Percentiles rank a stretch among this genome's conserved stretches.
Conservation (phyloP, 2,888 invertebrate genomes). For the Agrenia bidenticulata region DNA sequence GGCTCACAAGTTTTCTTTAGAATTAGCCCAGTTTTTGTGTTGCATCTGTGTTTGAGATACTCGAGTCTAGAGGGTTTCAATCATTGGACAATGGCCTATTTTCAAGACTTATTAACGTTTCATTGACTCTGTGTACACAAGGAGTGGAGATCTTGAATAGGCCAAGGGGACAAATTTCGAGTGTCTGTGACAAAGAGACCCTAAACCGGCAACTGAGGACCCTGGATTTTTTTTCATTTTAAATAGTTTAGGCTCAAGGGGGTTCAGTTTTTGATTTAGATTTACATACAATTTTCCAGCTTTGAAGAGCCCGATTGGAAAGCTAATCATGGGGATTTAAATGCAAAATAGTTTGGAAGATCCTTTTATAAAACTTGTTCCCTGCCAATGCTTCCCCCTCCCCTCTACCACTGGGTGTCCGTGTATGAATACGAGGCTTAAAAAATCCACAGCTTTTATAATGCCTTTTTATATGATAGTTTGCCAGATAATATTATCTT, state of each 20-base stretch:
- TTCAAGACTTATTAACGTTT: slow-evolving; percentile 14
- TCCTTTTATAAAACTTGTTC: too few relatives aligned
- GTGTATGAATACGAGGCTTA: too few relatives aligned
- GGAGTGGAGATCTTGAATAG: not conserved
- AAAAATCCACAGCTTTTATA: too few relatives aligned
- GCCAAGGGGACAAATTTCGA: slow-evolving; percentile 18
- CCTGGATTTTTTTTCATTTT: slow-evolving; percentile 9
- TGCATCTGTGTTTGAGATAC: not conserved
- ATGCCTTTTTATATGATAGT: too few relatives aligned
- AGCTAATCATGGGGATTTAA: slow-evolving; percentile 12
- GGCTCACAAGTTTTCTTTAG: not conserved
- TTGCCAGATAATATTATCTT: too few relatives aligned
- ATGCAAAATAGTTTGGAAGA: slow-evolving; percentile 2
- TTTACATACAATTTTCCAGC: slow-evolving; percentile 5
- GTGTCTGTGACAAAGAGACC: slow-evolving; percentile 2
- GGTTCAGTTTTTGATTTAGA: slow-evolving; percentile 8
- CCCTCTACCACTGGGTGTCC: too few relatives aligned
- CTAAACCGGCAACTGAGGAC: not conserved
- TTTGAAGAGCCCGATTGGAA: slow-evolving; percentile 14
- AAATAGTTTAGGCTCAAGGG: slow-evolving; percentile 1
- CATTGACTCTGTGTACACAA: slow-evolving; percentile 17
- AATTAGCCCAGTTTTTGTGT: not conserved
- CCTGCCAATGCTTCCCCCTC: too few relatives aligned
- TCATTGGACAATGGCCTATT: slow-evolving; percentile 4
- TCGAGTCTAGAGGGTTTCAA: not conserved